phyloP scores from a whole-genome alignment of 2,797 vertebrate species.

The Cryptoblepharus egeriae region DNA sequence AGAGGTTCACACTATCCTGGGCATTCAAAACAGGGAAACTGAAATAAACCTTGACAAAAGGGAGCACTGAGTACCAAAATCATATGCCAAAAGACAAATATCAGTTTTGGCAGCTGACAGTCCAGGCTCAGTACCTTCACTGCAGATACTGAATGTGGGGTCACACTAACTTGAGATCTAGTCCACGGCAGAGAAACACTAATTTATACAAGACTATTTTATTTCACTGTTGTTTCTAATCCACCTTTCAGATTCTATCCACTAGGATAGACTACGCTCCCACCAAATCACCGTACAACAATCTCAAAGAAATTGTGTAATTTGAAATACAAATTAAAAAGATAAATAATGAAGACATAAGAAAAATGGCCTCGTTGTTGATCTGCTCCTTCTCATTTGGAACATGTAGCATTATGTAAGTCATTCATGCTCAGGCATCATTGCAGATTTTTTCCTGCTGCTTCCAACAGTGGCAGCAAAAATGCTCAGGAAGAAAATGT shows the following conservation, averaged over 20 bases:
- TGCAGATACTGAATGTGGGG: background rate
- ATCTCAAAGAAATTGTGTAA: background rate
- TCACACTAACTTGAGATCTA: background rate
- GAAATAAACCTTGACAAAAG: conserved; percentile 23
- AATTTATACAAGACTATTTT: background rate
- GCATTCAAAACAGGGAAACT: conserved; percentile 55
- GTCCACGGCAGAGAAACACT: background rate
- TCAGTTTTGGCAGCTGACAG: background rate
- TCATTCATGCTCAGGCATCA: background rate
- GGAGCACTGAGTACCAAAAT: too few relatives aligned
- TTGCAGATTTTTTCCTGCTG: background rate
- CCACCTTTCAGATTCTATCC: fast-evolving
- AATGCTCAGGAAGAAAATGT: background rate
- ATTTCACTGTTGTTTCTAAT: background rate
- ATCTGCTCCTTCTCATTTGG: background rate
- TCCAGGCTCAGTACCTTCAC: background rate
- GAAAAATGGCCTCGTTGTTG: too few relatives aligned
- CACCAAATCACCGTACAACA: background rate
- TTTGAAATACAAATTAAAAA: background rate
- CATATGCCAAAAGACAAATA: background rate
- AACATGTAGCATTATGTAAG: background rate
- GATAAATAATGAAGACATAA: background rate
- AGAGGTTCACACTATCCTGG: conserved; percentile 15
- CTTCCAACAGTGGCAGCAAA: background rate
- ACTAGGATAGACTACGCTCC: background rate